Evolutionary conservation across 2,797 vertebrate species (phyloP).

Genomic region (Anas bahamensis): DNA sequence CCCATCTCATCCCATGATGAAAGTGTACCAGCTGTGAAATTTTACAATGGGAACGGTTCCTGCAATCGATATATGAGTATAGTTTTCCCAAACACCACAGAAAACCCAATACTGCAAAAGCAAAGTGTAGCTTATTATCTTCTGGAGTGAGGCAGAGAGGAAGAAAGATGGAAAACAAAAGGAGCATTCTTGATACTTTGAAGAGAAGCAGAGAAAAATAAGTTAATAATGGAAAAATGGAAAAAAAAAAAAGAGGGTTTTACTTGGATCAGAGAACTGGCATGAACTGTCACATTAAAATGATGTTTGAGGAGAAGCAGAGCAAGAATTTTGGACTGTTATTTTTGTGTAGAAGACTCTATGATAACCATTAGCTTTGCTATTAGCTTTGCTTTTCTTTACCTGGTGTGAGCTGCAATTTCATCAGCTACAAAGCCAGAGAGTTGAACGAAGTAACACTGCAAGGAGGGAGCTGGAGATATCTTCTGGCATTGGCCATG

Average conservation of each 20-base stretch:
- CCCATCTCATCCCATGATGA: background rate
- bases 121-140: slow-evolving; percentile 17
- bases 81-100: slow-evolving; percentile 20
- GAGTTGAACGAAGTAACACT: background rate
- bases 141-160: slow-evolving; percentile 47
- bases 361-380: background rate
- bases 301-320: background rate
- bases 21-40: slow-evolving; percentile 11
- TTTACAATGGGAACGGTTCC: slow-evolving; percentile 11
- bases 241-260: slow-evolving; percentile 1
- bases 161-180: slow-evolving; percentile 63
- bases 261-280: background rate
- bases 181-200: slow-evolving; percentile 59
- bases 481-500: background rate
- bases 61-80: background rate
- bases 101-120: slow-evolving; percentile 19
- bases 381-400: background rate
- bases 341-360: background rate
- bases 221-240: too few species aligned
- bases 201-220: slow-evolving; percentile 36
- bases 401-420: background rate
- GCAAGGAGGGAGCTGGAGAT: background rate
- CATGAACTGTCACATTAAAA: slow-evolving; percentile 45
- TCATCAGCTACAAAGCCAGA: background rate
- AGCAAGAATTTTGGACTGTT: background rate